Evolutionary conservation across 2,797 vertebrate genomes (phyloP).

Genomic region (Bucorvus abyssinicus): DNA sequence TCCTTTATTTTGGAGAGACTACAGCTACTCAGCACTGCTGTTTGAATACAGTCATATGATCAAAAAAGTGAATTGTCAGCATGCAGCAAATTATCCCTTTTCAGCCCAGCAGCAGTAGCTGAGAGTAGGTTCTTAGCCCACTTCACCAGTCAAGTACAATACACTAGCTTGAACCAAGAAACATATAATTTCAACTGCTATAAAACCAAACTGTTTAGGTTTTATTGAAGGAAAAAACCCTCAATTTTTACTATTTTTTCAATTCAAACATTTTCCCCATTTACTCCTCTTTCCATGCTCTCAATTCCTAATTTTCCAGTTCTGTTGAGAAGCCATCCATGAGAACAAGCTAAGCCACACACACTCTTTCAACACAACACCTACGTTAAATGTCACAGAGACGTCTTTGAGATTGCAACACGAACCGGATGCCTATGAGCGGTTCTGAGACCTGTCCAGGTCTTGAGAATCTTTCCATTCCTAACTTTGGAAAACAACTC

Average conservation of each 20-base stretch:
- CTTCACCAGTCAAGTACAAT: neutral
- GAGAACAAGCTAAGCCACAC: neutral
- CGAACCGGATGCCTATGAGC: neutral
- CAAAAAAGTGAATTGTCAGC: conserved; percentile 12
- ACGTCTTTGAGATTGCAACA: neutral
- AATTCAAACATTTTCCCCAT: neutral
- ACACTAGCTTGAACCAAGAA: neutral
- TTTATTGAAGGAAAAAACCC: neutral
- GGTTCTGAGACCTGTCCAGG: neutral
- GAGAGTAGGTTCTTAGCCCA: neutral
- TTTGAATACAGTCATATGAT: conserved; percentile 1
- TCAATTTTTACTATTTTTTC: neutral
- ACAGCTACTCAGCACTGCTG: neutral
- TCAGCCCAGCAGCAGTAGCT: neutral
- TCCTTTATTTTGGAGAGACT: neutral
- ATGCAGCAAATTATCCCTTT: neutral
- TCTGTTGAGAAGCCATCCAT: neutral
- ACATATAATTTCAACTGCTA: neutral
- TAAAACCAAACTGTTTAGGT: neutral
- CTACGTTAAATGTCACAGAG: neutral
- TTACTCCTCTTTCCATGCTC: neutral
- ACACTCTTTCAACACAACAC: neutral
- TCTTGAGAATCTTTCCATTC: neutral
- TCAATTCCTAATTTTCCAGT: neutral
- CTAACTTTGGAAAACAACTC: neutral